These are phyloP conservation scores for Ostrea denselamellosa DNA, from an alignment of 1,140 invertebrate genomes.

Conservation along the genomic window DNA sequence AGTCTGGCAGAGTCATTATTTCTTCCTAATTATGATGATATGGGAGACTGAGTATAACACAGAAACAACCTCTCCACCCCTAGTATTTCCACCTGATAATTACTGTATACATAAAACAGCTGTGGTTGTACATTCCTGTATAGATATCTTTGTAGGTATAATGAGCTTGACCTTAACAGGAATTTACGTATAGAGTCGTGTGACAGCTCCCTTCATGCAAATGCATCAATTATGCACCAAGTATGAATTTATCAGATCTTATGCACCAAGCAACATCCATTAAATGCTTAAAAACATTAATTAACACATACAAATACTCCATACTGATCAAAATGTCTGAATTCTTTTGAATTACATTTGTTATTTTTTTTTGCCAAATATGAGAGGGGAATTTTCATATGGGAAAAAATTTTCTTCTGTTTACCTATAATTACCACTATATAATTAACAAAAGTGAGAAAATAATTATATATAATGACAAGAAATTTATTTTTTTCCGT, in stretches of 20 bases:
- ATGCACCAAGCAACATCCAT: too few species aligned
- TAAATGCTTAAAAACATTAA: too few species aligned
- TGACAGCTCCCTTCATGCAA: neutral
- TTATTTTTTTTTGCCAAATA: neutral
- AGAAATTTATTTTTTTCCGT: too few species aligned
- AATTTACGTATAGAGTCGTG: neutral
- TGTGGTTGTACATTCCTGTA: neutral
- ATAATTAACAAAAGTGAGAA: too few species aligned
- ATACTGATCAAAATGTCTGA: neutral
- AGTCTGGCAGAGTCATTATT: neutral
- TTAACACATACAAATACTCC: too few species aligned
- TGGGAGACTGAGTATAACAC: neutral
- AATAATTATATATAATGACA: too few species aligned
- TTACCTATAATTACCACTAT: too few species aligned
- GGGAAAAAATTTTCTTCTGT: too few species aligned
- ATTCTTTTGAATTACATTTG: neutral
- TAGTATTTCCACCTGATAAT: neutral
- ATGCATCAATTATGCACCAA: too few species aligned
- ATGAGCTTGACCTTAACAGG: neutral
- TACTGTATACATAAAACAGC: neutral
- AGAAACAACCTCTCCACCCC: neutral
- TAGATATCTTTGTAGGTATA: neutral
- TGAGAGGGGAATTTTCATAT: neutral
- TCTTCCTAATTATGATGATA: constrained; percentile 16
- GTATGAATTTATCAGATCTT: too few species aligned